A percentile compares a stretch with the other conserved stretches of the same genome.
These are phyloP conservation scores for Paramormyrops hopkinsi DNA, from an alignment of 2,797 vertebrate genomes.

Conservation along the genomic window DNA sequence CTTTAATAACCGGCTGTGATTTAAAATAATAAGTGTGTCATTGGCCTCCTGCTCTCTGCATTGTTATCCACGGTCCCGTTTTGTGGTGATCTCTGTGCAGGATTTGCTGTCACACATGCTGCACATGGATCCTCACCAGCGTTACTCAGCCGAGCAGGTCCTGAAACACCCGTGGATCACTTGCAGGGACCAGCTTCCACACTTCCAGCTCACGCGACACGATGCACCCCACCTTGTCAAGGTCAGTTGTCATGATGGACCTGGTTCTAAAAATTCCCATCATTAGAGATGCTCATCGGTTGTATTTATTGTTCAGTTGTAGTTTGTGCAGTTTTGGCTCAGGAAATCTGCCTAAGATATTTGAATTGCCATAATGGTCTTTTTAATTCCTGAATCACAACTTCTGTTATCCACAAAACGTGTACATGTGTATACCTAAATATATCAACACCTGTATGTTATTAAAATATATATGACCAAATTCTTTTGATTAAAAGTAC, in stretches of 20 bases:
- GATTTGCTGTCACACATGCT: conserved; percentile 95
- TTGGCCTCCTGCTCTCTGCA: not conserved
- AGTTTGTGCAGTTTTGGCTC: not conserved
- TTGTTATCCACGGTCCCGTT: not conserved
- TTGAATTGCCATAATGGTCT: not conserved
- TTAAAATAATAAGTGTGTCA: not conserved
- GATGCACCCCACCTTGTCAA: conserved; percentile 84
- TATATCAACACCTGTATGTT: not conserved
- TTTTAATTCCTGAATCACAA: not conserved
- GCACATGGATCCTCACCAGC: conserved; percentile 91
- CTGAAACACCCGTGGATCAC: conserved; percentile 94
- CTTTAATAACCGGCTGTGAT: not conserved
- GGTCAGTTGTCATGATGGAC: conserved; percentile 52
- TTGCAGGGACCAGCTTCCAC: conserved; percentile 80
- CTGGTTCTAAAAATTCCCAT: not conserved
- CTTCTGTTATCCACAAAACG: not conserved
- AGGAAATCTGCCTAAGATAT: not conserved
- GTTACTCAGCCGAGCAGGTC: conserved; percentile 89
- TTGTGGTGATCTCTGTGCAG: conserved; percentile 49
- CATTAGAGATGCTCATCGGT: not conserved
- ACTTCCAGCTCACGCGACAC: conserved; percentile 85
- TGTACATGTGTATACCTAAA: not conserved
- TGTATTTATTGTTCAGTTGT: not conserved
- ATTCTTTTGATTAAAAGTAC: not conserved
- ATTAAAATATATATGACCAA: not conserved